A percentile compares a stretch with the other conserved stretches of the same genome.
These are phyloP conservation scores for Chirona hameri DNA, from an alignment of 2,888 invertebrate genomes.

Conservation along the genomic window DNA sequence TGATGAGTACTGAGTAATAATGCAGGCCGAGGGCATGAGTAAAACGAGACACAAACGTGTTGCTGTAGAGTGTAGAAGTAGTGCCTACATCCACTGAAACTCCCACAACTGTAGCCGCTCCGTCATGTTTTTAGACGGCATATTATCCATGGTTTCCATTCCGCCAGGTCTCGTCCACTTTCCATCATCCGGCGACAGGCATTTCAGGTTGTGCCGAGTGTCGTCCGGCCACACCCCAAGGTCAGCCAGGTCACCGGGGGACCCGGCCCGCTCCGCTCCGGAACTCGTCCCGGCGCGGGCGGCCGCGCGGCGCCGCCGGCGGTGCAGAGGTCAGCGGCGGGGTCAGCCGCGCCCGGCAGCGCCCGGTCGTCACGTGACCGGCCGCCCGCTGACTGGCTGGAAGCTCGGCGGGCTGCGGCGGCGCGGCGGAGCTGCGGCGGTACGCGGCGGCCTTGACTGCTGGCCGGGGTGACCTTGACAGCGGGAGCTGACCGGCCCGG, in stretches of 20 bases:
- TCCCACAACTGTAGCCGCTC: too few species aligned
- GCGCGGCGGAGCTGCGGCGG: background rate
- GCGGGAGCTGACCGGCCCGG: background rate
- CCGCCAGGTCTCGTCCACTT: background rate
- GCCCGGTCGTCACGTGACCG: background rate
- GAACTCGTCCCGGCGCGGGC: background rate
- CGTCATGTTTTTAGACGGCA: background rate
- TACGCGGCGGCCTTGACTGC: background rate
- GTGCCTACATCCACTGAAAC: too few species aligned
- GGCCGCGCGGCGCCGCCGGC: background rate
- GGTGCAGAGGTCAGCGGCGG: background rate
- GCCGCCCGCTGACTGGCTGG: background rate
- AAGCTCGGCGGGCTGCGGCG: background rate
- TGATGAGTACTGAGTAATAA: too few species aligned
- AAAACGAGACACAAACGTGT: too few species aligned
- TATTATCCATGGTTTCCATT: background rate
- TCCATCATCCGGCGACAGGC: background rate
- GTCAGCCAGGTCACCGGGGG: background rate
- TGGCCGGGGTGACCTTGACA: constrained; percentile 4
- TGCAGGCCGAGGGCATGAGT: too few species aligned
- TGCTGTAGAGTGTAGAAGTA: too few species aligned
- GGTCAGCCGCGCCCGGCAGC: background rate
- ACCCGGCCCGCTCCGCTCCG: background rate
- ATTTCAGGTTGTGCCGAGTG: background rate
- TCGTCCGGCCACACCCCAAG: background rate